Percentiles rank a stretch among this genome's conserved stretches.
These are phyloP conservation scores for Aphidoletes aphidimyza DNA, from an alignment of 2,888 invertebrate genomes.

Conservation along the genomic window DNA sequence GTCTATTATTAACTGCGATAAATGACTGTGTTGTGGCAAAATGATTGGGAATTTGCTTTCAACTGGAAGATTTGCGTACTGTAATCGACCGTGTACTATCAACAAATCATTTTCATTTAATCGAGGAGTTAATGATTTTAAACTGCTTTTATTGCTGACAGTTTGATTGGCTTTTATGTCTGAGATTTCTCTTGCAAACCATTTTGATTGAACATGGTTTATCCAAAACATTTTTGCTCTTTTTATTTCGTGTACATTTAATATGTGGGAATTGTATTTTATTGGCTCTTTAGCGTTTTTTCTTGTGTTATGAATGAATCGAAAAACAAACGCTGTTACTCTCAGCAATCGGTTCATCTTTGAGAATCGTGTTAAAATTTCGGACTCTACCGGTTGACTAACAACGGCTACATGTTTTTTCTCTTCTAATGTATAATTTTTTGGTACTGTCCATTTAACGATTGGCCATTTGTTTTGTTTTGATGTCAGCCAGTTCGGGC, in stretches of 20 bases:
- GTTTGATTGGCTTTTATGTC: not conserved
- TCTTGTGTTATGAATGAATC: not conserved
- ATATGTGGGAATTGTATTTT: not conserved
- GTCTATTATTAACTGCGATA: not conserved
- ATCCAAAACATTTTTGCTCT: not conserved
- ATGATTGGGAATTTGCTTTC: conserved; percentile 59
- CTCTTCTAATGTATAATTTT: not conserved
- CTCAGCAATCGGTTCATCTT: not conserved
- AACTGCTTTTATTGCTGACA: not conserved
- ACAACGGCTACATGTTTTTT: not conserved
- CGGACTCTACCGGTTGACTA: not conserved
- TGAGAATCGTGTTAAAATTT: not conserved
- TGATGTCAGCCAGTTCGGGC: conserved; percentile 54
- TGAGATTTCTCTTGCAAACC: not conserved
- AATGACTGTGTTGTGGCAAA: conserved; percentile 54
- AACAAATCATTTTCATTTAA: conserved; percentile 58
- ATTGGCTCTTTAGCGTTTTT: too few relatives aligned
- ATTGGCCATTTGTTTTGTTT: not conserved
- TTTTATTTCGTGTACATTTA: not conserved
- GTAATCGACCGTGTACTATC: conserved; percentile 59
- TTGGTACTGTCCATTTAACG: not conserved
- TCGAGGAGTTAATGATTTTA: conserved; percentile 57
- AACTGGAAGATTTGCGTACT: conserved; percentile 56
- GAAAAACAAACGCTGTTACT: not conserved
- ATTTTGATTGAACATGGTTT: conserved; percentile 31